Base-by-base conservation (phyloP, 2,888 invertebrate genomes). In the Ormyrus nitidulus region DNA sequence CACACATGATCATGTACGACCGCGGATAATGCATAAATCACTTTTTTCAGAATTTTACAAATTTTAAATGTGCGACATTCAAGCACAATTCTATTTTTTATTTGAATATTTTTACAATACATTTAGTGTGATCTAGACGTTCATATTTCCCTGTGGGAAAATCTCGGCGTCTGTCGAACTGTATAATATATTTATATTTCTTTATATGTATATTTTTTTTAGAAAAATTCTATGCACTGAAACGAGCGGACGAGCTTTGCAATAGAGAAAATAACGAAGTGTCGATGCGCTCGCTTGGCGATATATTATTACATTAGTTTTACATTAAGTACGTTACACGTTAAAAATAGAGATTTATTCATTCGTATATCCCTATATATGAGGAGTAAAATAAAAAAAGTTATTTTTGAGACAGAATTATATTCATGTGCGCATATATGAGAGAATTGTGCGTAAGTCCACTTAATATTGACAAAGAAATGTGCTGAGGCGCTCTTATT, bases 391-490 rank as follows among this genome's bases (percentile, higher is more conserved):
- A 77, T 77, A 9, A 76, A 65, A 76, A 61, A 48, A 54, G 9
- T 54, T 72, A 61, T 73, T 48, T 46, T 59, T 77, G 49, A 13
- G 62, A 59, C 10, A n/a, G 76, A 74, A 79, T 79, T 71, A 81
- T 70, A 74, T 74, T 81, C 69, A 13, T 79, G 79, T 74, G 79
- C 73, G 79, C 65, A 49, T 81, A 75, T 49, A 66, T 79, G 71
- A 79, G 72, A 81, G 13, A 75, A 62, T 81, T 81, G 77, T 81
- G 81, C 79, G 81, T 81, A 79, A 76, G 79, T 77, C 79, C 81
- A 81, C 79, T 81, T 77, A 79, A 81, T 78, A 81, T 81, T 81
- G 76, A 81, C 79, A 81, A 81, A 79, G 59, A 81, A 77, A 81
- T 0, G 65, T 79, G 73, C 66, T 75, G 74, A 54, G 72, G 49